These are phyloP conservation scores for Benthosema pterotum DNA, from an alignment of 2,797 vertebrate genomes.

Conservation along the genomic window DNA sequence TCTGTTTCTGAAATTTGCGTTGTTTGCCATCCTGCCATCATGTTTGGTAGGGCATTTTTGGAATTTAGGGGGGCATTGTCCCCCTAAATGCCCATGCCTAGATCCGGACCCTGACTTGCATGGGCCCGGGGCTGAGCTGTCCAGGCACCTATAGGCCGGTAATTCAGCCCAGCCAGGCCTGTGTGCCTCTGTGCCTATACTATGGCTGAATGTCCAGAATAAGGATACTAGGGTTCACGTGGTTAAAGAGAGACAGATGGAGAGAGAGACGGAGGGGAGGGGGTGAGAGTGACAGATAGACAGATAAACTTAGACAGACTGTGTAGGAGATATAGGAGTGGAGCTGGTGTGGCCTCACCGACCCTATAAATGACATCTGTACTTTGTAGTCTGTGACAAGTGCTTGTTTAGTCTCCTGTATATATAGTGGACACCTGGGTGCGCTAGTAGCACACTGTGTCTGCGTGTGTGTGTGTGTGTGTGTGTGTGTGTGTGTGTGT, in stretches of 20 bases:
- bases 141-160: too few species aligned
- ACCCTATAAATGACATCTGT: constrained; percentile 62
- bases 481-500: constrained; percentile 23
- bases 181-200: too few species aligned
- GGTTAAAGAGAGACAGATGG: neutral
- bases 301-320: neutral
- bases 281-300: neutral
- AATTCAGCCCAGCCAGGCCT: too few species aligned
- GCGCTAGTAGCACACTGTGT: constrained; percentile 29
- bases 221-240: too few species aligned
- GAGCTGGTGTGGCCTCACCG: constrained; percentile 40
- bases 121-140: too few species aligned
- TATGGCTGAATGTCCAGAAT: too few species aligned
- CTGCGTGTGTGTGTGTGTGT: constrained; percentile 32
- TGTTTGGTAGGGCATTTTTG: too few species aligned
- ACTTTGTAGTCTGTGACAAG: constrained; percentile 43
- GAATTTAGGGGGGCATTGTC: too few species aligned
- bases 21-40: too few species aligned
- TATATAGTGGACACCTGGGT: constrained; percentile 45
- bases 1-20: too few species aligned
- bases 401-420: constrained; percentile 36
- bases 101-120: too few species aligned
- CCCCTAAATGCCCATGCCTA: too few species aligned
- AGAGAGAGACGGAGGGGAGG: constrained; percentile 13
- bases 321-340: constrained; percentile 24